Base-by-base conservation (phyloP, 1,140 invertebrate genomes). In the Condylostylus longicornis region DNA sequence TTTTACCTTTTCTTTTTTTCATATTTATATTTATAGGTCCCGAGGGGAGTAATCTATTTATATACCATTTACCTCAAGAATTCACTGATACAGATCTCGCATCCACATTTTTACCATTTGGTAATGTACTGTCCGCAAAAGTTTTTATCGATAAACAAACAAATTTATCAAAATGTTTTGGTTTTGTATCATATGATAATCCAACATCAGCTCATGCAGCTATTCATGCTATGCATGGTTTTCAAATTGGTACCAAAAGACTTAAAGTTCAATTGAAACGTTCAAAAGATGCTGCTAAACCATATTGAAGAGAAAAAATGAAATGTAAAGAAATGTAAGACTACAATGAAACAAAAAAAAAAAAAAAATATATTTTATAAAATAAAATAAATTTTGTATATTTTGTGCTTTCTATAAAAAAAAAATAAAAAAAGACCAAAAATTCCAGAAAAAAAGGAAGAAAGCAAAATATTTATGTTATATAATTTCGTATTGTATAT, bases 141-240 rank as follows among this genome's bases (percentile, higher is more conserved):
- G 93, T 98, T 66, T 98, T 96, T 70, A 93, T 98, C 69, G 93
- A 98, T 70, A 96, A 95, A 71, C 84, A 94, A 62, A 98, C 93
- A 42, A 97, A 96, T 66, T 73, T 94, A 50, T 95, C 89, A 58
- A 97, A 97, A 71, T 97, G 93, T 71, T 98, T 97, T 70, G 93
- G 93, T 57, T 96, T 97, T 69, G 91, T 96, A 36, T 95, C 90
- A 42, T 97, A 90, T 61, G 90, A 95, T 65, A 95, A 90, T 66
- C 76, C 83, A 36, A 64, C 79, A 46, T 91, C 88, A 53, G 90
- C 90, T 35, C 86, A 93, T 61, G 76, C 83, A 49, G 91, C 91
- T 41, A 96, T 97, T 54, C 82, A 90, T 55, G 82, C 85, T 47
- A 95, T 97, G 90, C 91, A 97, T 68, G 86, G 90, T 47, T 96